Percentiles rank a stretch among this genome's conserved stretches.
Conservation (phyloP, 2,888 invertebrate species). For the Chloromyia formosa region DNA sequence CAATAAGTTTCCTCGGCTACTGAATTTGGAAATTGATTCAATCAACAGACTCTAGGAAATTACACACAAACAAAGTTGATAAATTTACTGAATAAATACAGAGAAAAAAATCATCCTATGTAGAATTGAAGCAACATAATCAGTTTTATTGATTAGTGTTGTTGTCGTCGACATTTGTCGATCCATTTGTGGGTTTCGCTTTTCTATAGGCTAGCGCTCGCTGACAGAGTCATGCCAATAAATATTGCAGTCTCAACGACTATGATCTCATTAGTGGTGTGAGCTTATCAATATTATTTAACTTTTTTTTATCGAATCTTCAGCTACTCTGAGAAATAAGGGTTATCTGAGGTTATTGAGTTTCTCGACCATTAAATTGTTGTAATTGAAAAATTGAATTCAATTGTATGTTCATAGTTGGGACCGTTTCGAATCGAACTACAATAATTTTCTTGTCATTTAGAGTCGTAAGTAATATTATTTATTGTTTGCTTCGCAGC, state of each 20-base stretch:
- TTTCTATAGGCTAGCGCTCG: too few relatives aligned
- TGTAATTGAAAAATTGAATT: slow-evolving; percentile 32
- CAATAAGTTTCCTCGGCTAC: background rate
- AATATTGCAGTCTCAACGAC: background rate
- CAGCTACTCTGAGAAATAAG: background rate
- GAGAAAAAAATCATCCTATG: background rate
- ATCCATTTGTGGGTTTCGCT: background rate
- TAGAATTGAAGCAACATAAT: background rate
- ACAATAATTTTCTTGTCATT: too few relatives aligned
- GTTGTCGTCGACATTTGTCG: background rate
- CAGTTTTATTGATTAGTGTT: slow-evolving; percentile 1
- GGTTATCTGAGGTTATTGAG: slow-evolving; percentile 27
- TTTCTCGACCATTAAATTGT: slow-evolving; percentile 25
- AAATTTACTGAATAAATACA: background rate
- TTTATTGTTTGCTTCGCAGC: too few relatives aligned
- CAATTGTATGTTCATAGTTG: background rate
- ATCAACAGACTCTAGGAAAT: background rate
- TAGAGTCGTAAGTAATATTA: too few relatives aligned
- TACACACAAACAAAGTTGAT: too few relatives aligned
- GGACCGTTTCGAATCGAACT: too few relatives aligned
- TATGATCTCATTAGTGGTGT: slow-evolving; percentile 21
- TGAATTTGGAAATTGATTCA: background rate
- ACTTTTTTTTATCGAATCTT: too few relatives aligned
- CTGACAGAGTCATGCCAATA: background rate
- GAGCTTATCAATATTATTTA: slow-evolving; percentile 13